Percentiles rank a stretch among this genome's conserved stretches.
Conservation (phyloP, 1,140 invertebrate genomes). For the Atta cephalotes region DNA sequence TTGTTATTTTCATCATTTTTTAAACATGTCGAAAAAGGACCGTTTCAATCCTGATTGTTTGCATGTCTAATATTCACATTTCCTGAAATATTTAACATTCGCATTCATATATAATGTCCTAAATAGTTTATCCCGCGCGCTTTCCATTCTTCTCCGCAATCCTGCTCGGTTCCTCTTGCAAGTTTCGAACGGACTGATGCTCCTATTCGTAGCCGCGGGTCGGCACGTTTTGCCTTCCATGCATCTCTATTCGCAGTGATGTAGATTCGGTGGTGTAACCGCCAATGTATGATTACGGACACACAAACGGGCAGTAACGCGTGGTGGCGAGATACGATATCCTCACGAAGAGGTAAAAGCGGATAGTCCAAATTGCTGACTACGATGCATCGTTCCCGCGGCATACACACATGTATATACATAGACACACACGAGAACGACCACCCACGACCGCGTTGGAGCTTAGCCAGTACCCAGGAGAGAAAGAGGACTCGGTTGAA, state of each 20-base stretch:
- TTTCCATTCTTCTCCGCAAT: conserved; percentile 4
- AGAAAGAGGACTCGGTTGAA: conserved; percentile 64
- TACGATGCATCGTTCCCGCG: conserved; percentile 63
- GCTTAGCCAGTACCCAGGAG: conserved; percentile 69
- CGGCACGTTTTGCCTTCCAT: conserved; percentile 38
- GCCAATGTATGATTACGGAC: conserved; percentile 41
- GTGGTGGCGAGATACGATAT: conserved; percentile 44
- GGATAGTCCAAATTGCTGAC: conserved; percentile 78
- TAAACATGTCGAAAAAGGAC: neutral
- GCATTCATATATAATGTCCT: neutral
- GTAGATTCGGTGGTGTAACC: conserved; percentile 43
- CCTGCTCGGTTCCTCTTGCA: neutral
- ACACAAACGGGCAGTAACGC: neutral
- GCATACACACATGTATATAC: conserved; percentile 58
- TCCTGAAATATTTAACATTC: neutral
- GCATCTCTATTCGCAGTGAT: conserved; percentile 23
- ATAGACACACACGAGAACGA: conserved; percentile 13
- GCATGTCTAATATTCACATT: neutral
- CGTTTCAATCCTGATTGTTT: neutral
- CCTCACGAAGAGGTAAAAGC: conserved; percentile 62
- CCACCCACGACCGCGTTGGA: conserved; percentile 66
- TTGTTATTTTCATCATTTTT: neutral
- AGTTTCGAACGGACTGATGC: neutral
- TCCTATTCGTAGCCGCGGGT: conserved; percentile 47
- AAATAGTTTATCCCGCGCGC: neutral